phyloP scores from a whole-genome alignment of 2,797 vertebrate genomes.

The Menidia menidia region DNA sequence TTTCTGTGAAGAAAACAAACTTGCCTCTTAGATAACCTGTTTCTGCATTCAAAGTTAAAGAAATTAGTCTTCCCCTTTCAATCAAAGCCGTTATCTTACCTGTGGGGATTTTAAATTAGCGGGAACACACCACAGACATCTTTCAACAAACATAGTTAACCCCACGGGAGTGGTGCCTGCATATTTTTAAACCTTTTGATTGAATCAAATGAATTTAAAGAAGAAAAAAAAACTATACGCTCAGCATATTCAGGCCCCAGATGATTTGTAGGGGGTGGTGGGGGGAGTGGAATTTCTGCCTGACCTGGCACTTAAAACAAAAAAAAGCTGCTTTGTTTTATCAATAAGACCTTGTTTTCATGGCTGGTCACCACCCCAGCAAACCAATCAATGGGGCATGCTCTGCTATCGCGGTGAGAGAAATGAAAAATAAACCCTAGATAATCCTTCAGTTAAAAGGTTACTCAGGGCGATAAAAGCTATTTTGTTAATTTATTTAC shows the following conservation, averaged over 20 bases:
- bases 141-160: slow-evolving; percentile 72
- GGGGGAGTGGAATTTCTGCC: slow-evolving; percentile 66
- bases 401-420: slow-evolving; percentile 95
- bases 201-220: slow-evolving; percentile 49
- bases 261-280: slow-evolving; percentile 41
- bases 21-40: slow-evolving; percentile 19
- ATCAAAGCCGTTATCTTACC: slow-evolving; percentile 55
- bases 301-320: slow-evolving; percentile 78
- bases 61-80: slow-evolving; percentile 29
- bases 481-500: slow-evolving; percentile 99
- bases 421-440: slow-evolving; percentile 99
- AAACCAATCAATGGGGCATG: slow-evolving; percentile 99
- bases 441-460: slow-evolving; percentile 99
- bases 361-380: slow-evolving; percentile 96
- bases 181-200: slow-evolving; percentile 76
- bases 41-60: slow-evolving; percentile 44
- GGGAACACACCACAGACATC: slow-evolving; percentile 52
- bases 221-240: slow-evolving; percentile 35
- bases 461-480: slow-evolving; percentile 99
- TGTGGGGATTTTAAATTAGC: slow-evolving; percentile 60
- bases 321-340: slow-evolving; percentile 86
- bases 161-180: slow-evolving; percentile 65
- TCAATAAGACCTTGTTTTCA: slow-evolving; percentile 96
- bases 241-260: slow-evolving; percentile 62
- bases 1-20: slow-evolving; percentile 5